A percentile compares a stretch with the other conserved stretches of the same genome.
phyloP scores from a whole-genome alignment of 2,797 vertebrate genomes.

The Paguma larvata region DNA sequence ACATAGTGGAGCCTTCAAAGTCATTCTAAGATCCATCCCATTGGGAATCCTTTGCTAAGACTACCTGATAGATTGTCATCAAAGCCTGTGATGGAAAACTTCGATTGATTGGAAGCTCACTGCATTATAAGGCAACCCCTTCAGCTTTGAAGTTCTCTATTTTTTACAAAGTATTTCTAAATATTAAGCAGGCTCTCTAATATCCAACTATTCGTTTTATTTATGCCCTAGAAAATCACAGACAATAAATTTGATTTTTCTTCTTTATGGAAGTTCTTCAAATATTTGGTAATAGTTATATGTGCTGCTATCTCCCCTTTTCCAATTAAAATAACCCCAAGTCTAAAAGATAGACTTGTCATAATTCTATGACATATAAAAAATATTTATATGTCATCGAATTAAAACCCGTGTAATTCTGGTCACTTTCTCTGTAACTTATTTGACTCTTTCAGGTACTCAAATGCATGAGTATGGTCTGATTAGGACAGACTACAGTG shows the following conservation, averaged over 20 bases:
- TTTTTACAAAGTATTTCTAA: slow-evolving; percentile 37
- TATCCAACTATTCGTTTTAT: slow-evolving; percentile 34
- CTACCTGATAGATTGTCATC: not conserved
- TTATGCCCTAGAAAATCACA: not conserved
- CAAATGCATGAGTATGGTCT: not conserved
- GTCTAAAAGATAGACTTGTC: too few relatives aligned
- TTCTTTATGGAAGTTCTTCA: slow-evolving; percentile 9
- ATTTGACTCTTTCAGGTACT: not conserved
- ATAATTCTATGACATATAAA: too few relatives aligned
- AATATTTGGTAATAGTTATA: not conserved
- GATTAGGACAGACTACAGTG: not conserved
- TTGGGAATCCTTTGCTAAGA: slow-evolving; percentile 13
- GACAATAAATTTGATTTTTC: slow-evolving; percentile 17
- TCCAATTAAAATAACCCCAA: not conserved
- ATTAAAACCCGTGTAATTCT: not conserved
- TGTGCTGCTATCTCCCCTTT: not conserved
- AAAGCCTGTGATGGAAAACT: not conserved
- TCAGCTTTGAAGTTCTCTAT: not conserved
- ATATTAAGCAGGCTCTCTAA: slow-evolving; percentile 19
- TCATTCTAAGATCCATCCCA: not conserved
- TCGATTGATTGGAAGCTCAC: not conserved
- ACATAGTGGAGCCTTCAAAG: not conserved
- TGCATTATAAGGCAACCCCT: not conserved
- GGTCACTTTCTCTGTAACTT: not conserved
- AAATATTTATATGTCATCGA: not conserved